Evolutionary conservation across 2,797 vertebrate species (phyloP).

Genomic region (Syncerus caffer): DNA sequence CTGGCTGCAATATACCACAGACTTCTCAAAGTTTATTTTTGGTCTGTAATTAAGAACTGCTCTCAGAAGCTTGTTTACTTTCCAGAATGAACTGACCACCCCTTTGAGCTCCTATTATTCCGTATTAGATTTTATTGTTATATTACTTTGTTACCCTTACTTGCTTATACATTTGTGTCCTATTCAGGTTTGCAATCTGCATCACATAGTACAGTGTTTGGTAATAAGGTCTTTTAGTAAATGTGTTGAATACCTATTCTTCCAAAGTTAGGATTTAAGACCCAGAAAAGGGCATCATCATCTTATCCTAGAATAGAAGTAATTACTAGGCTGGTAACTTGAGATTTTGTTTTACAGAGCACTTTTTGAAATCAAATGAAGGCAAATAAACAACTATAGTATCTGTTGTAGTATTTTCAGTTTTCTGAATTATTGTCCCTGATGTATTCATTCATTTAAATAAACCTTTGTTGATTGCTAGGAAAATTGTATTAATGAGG

Average conservation of each 20-base stretch:
- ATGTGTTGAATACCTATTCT: background rate
- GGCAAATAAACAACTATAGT: background rate
- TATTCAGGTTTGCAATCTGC: background rate
- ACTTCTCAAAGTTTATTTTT: background rate
- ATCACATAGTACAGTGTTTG: background rate
- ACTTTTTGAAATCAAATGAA: background rate
- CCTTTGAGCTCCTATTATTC: background rate
- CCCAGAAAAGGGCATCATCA: background rate
- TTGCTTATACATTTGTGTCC: background rate
- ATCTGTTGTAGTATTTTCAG: constrained; percentile 1
- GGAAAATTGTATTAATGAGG: background rate
- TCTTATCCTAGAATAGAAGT: background rate
- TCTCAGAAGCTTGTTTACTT: background rate
- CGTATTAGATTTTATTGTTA: background rate
- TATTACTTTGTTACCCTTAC: background rate
- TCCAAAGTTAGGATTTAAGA: constrained; percentile 29
- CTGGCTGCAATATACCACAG: background rate
- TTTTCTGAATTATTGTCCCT: constrained; percentile 9
- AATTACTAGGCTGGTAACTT: background rate
- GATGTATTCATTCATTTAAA: background rate
- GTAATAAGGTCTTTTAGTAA: background rate
- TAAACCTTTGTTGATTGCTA: constrained; percentile 4
- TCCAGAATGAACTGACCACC: background rate
- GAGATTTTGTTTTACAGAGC: background rate
- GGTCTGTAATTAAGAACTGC: background rate